Evolutionary conservation across 2,888 invertebrate species (phyloP).

Genomic region (Caenorhabditis virilis): DNA sequence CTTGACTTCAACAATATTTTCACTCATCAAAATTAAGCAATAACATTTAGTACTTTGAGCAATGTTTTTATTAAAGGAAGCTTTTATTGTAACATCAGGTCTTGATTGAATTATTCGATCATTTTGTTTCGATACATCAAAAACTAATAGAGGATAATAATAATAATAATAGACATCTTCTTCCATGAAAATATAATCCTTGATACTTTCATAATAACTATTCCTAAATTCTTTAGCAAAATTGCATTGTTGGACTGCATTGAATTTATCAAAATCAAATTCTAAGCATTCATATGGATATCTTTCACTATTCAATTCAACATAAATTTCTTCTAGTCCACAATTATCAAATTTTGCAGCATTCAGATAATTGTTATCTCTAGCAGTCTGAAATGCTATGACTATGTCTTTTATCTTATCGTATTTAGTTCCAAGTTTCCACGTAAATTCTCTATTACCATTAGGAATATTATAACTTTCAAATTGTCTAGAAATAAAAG

Average conservation of each 20-base stretch:
- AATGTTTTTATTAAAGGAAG: slow-evolving; percentile 38
- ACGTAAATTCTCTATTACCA: slow-evolving; percentile 54
- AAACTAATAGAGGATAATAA: slow-evolving; percentile 45
- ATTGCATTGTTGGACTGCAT: slow-evolving; percentile 54
- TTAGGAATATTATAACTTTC: slow-evolving; percentile 56
- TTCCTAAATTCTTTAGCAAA: slow-evolving; percentile 54
- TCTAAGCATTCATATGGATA: slow-evolving; percentile 55
- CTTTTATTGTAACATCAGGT: slow-evolving; percentile 54
- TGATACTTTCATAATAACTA: slow-evolving; percentile 46
- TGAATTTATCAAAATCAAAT: slow-evolving; percentile 52
- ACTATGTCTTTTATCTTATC: slow-evolving; percentile 54
- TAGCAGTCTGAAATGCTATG: slow-evolving; percentile 39
- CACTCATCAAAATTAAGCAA: slow-evolving; percentile 38
- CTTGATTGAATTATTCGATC: slow-evolving; percentile 48
- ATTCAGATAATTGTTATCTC: slow-evolving; percentile 53
- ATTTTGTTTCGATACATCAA: too few species aligned
- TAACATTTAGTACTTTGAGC: slow-evolving; percentile 47
- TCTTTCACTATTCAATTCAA: slow-evolving; percentile 50
- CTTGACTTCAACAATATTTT: slow-evolving; percentile 43
- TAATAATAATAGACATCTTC: slow-evolving; percentile 49
- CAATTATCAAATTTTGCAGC: slow-evolving; percentile 53
- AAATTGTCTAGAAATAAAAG: slow-evolving; percentile 52
- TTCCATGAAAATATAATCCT: slow-evolving; percentile 51
- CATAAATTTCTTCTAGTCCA: slow-evolving; percentile 53
- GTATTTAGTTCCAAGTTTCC: slow-evolving; percentile 56